These are phyloP conservation scores for Malacoctenus gilli DNA, from an alignment of 2,797 vertebrate genomes.

Conservation along the genomic window DNA sequence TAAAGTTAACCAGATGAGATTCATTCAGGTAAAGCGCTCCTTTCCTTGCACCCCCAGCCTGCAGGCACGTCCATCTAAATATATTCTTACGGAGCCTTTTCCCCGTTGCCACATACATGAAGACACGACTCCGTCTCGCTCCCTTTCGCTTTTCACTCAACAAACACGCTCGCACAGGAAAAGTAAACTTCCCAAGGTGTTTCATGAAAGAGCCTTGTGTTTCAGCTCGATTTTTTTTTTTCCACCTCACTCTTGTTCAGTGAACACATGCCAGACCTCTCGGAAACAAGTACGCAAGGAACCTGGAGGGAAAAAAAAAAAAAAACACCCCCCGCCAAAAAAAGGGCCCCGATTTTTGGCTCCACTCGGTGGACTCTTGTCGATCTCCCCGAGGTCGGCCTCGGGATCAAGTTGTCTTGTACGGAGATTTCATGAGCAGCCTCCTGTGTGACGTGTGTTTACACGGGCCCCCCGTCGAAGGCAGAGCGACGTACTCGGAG, in stretches of 20 bases:
- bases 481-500: too few relatives aligned
- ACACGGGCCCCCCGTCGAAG: neutral
- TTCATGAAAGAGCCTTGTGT: constrained; percentile 75
- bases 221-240: constrained; percentile 73
- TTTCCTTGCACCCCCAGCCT: constrained; percentile 36
- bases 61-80: constrained; percentile 24
- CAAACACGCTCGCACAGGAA: constrained; percentile 44
- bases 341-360: constrained; percentile 32
- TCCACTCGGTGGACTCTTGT: constrained; percentile 20
- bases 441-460: neutral
- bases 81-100: constrained; percentile 11
- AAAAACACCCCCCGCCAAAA: constrained; percentile 9
- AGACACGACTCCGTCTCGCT: constrained; percentile 33
- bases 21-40: constrained; percentile 47
- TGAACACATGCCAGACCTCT: constrained; percentile 54
- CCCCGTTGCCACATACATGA: constrained; percentile 23
- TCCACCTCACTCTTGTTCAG: constrained; percentile 57
- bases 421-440: neutral
- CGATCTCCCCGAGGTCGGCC: neutral
- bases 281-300: constrained; percentile 56
- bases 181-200: constrained; percentile 64
- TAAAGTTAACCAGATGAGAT: constrained; percentile 46
- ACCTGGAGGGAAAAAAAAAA: constrained; percentile 25
- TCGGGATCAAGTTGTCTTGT: neutral
- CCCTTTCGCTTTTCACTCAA: constrained; percentile 15